Evolutionary conservation across 1,140 invertebrate genomes (phyloP), one percentile per base, ranked within the genome.

Genomic region (Anoplolepis gracilipes): DNA sequence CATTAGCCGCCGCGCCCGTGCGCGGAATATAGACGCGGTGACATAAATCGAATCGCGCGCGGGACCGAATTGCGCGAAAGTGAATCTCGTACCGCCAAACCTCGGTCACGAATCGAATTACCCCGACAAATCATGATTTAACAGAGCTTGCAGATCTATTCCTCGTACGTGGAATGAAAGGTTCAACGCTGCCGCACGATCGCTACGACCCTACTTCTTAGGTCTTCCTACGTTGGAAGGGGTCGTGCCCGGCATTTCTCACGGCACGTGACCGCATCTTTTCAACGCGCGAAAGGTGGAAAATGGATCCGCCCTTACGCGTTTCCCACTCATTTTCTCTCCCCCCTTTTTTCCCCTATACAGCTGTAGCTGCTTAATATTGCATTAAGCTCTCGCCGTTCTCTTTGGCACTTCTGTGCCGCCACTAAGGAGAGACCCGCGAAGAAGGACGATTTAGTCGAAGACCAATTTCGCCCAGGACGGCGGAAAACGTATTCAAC

Each of bases 301-400:
- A 92, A 92, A 91, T 90, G 84, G 86, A 86, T 61, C 79, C 78
- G 77, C 85, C 73, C 85, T 90, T 86, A 90, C 75, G 57, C 65
- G 33, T 22, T 69, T 67, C 28, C 16, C 69, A 22, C 73, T 77
- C 79, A 42, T 70, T 57, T 77, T 77, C 70, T 13, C 28, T 1
- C n/a, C 19, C 16, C 11, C 1, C 10, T 13, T 10, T 19, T 28
- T 7, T 10, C 28, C 10, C 16, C 13, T 13, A 22, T 57, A 28
- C 78, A 53, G 49, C 55, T 19, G 16, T 70, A 42, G 57, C 78
- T 81, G 65, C 84, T 93, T 91, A 93, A 93, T 93, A 93, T 93
- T 93, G 85, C 87, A 93, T 91, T 92, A 92, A 90, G 86, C 89
- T 91, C 85, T 79, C 91, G 91, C 91, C 91, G 92, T 90, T 91